Conservation (phyloP, 23 tunicate genomes). For the Ciona savignyi region DNA sequence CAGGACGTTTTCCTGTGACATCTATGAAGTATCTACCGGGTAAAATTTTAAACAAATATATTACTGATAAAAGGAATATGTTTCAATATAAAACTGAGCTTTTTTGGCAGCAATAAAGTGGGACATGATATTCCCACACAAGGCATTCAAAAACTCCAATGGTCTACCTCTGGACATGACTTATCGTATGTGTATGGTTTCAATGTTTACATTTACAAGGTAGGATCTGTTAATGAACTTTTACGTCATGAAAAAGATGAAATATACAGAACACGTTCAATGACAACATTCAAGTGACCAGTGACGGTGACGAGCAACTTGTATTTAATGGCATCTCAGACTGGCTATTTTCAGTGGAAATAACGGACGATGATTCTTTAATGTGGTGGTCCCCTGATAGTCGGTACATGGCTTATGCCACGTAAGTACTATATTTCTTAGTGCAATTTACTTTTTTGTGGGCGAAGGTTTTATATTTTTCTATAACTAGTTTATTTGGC, state of each 20-base stretch:
- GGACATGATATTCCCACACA: conserved; percentile 20
- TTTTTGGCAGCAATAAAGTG: no score
- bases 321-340: conserved; percentile 83
- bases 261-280: background rate
- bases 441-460: background rate
- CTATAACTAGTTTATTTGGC: background rate
- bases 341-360: conserved; percentile 57
- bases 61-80: no score
- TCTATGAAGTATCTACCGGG: conserved; percentile 34
- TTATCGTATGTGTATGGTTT: conserved; percentile 46
- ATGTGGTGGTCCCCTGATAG: conserved; percentile 91
- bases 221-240: background rate
- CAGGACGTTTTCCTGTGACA: conserved; percentile 38
- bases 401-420: conserved; percentile 49
- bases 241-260: no score
- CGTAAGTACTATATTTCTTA: conserved; percentile 16
- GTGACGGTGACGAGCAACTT: conserved; percentile 51
- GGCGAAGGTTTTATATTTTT: background rate
- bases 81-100: no score
- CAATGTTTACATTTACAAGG: conserved; percentile 42
- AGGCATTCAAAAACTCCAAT: conserved; percentile 66
- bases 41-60: no score
- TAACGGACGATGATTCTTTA: conserved; percentile 75
- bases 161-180: conserved; percentile 57
- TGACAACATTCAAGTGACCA: conserved; percentile 15